Evolutionary conservation across 2,113 vertebrate genomes (phyloP), one percentile per base, ranked within the genome.

Genomic region (Sinocyclocheilus grahami): DNA sequence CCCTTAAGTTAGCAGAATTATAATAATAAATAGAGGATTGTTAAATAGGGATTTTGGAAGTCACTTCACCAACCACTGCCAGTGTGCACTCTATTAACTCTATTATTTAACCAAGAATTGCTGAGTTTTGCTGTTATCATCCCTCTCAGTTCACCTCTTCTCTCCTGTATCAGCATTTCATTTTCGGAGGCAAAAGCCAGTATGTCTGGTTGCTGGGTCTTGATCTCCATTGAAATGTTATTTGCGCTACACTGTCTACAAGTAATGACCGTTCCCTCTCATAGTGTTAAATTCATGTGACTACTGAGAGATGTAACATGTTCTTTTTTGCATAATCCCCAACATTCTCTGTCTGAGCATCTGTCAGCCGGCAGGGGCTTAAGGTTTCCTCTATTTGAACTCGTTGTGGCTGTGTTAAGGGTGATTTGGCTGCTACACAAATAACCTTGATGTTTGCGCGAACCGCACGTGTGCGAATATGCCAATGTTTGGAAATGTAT

Each of bases 341-440:
- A 75, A 78, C 72, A 86, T 83, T 78, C 79, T 71, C 78, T 77
- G 79, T 88, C 79, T 72, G 87, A 86, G 84, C 87, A 86, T 88
- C 84, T 88, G 87, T 88, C 78, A 71, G 78, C 46, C 72, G 79
- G 79, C 86, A 67, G 22, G 65, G 74, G 60, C 82, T 76, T 82
- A 80, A 58, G n/a, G 79, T 79, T 16, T n/a, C 74, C 69, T 62
- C 82, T 78, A 75, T 55, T n/a, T 63, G 78, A 80, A 63, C 53
- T 82, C 24, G 55, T 60, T 10, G 58, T 46, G 27, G 27, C n/a
- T 53, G 84, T 42, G 78, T 80, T 74, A 72, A 60, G 53, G 37
- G 53, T 37, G 82, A 55, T 84, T 84, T 48, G 42, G 67, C 33
- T 81, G 48, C 74, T 62, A 51, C 71, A 20, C 53, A 71, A 88